These are phyloP conservation scores for Tetramorium simillimum DNA, from an alignment of 1,140 invertebrate genomes.

Conservation along the genomic window DNA sequence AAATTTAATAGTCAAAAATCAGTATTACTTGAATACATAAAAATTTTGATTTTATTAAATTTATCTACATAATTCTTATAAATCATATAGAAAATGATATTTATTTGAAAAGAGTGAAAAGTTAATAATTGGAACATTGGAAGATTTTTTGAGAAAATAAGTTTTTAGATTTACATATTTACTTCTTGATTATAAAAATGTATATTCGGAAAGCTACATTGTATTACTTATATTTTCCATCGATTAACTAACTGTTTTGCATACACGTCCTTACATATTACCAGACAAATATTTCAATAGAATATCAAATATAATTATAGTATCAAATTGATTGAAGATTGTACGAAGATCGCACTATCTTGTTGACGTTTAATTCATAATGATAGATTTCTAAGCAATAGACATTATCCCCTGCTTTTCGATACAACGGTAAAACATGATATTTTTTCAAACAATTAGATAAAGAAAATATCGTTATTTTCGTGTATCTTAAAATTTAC, in stretches of 20 bases:
- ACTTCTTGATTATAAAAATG: too few relatives aligned
- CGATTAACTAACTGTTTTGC: neutral
- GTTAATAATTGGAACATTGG: too few relatives aligned
- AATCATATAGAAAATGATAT: too few relatives aligned
- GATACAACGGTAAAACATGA: constrained; percentile 38
- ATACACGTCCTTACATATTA: neutral
- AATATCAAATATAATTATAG: constrained; percentile 17
- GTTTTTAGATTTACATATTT: too few relatives aligned
- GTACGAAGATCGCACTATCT: constrained; percentile 57
- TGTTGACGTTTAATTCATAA: constrained; percentile 61
- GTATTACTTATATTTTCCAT: neutral
- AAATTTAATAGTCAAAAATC: too few relatives aligned
- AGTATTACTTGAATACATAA: too few relatives aligned
- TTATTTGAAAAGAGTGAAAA: too few relatives aligned
- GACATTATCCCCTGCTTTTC: constrained; percentile 53
- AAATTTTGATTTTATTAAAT: too few relatives aligned
- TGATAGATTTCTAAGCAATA: constrained; percentile 60
- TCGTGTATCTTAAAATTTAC: neutral
- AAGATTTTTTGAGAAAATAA: too few relatives aligned
- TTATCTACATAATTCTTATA: too few relatives aligned
- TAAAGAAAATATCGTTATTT: neutral
- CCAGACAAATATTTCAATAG: neutral
- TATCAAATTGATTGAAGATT: constrained; percentile 5
- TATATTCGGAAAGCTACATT: too few relatives aligned
- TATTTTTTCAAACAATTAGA: constrained; percentile 35